Evolutionary conservation across 2,888 invertebrate species (phyloP).

Genomic region (Brachylomia viminalis): DNA sequence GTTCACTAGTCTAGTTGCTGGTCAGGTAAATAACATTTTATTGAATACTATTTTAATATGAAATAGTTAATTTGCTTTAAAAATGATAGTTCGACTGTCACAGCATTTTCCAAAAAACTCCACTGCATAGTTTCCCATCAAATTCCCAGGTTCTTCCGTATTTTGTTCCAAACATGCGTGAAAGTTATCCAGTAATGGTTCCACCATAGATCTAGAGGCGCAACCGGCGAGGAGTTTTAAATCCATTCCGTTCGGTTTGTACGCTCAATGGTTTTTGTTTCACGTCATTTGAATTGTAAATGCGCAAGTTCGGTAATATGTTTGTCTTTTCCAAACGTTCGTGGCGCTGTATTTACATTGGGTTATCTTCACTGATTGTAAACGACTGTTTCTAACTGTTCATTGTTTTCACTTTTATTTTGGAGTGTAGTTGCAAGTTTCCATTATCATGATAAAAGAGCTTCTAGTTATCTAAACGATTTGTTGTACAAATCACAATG

Average conservation of each 20-base stretch:
- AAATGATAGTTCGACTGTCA: not conserved
- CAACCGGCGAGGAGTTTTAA: constrained; percentile 74
- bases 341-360: constrained; percentile 70
- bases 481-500: not conserved
- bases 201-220: constrained; percentile 76
- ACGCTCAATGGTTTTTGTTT: constrained; percentile 72
- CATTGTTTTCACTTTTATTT: constrained; percentile 57
- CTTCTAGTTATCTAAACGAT: not conserved
- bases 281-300: constrained; percentile 75
- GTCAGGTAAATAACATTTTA: not conserved
- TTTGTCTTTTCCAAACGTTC: constrained; percentile 70
- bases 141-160: constrained; percentile 24
- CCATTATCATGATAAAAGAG: not conserved
- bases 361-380: constrained; percentile 64
- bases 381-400: constrained; percentile 61
- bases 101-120: constrained; percentile 1
- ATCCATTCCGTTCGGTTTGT: constrained; percentile 70
- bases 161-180: constrained; percentile 45
- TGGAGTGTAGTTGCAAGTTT: constrained; percentile 29
- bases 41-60: not conserved
- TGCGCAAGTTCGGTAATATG: constrained; percentile 74
- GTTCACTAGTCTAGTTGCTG: not conserved
- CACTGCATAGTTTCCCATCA: constrained; percentile 31
- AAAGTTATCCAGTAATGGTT: constrained; percentile 58
- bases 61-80: not conserved